phyloP scores from a whole-genome alignment of 2,797 vertebrate species.

The Rhinoraja longicauda region DNA sequence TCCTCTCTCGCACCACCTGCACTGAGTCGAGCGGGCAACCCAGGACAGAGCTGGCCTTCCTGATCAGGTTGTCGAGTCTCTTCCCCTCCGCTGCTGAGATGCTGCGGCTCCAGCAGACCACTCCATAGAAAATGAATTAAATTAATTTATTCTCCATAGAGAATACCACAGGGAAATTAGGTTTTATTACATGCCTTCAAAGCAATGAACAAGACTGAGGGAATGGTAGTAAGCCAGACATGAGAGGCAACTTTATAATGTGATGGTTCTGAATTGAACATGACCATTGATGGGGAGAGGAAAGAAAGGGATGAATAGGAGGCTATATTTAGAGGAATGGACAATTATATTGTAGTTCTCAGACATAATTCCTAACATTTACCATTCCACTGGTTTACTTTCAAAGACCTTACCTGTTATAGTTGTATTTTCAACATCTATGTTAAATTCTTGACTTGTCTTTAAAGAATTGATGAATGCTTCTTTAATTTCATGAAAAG shows the following conservation, averaged over 20 bases:
- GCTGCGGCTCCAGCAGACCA: too few species aligned
- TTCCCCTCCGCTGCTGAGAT: too few species aligned
- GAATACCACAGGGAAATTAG: too few species aligned
- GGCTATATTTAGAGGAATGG: too few species aligned
- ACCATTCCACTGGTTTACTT: not conserved
- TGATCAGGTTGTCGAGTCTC: too few species aligned
- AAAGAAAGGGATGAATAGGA: not conserved
- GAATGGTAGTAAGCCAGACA: not conserved
- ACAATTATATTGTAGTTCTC: not conserved
- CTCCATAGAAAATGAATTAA: too few species aligned
- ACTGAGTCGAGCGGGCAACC: too few species aligned
- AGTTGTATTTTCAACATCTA: conserved; percentile 4
- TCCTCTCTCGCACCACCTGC: too few species aligned
- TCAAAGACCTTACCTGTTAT: conserved; percentile 9
- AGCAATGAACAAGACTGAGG: not conserved
- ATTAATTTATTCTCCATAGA: too few species aligned
- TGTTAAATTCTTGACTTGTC: not conserved
- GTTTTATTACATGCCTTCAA: too few species aligned
- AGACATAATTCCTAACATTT: not conserved
- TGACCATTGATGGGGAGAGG: not conserved
- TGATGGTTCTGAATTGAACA: accelerated
- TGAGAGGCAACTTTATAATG: not conserved
- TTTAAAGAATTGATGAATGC: not conserved
- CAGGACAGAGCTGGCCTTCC: too few species aligned
- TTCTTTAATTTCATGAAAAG: not conserved